These are phyloP conservation scores for Gymnorhina tibicen DNA, from an alignment of 2,113 vertebrate species.

Conservation along the genomic window DNA sequence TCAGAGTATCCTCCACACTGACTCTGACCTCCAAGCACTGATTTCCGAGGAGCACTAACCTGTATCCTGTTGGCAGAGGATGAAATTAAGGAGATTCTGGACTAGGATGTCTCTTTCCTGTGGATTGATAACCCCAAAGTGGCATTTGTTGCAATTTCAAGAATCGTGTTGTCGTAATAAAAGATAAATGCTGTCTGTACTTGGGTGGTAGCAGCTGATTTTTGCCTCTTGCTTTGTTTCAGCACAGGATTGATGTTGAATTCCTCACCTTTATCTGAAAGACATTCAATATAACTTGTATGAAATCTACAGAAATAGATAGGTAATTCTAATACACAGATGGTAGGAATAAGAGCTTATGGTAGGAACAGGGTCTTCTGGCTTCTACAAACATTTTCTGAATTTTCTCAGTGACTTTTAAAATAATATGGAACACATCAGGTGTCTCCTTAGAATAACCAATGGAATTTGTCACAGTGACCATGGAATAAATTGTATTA, in stretches of 20 bases:
- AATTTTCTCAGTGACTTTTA: not conserved
- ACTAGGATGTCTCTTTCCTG: not conserved
- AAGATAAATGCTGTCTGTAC: not conserved
- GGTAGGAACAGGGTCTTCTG: not conserved
- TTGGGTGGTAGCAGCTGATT: not conserved
- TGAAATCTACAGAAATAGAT: not conserved
- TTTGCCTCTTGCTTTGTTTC: not conserved
- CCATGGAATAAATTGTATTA: not conserved
- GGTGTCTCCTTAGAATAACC: not conserved
- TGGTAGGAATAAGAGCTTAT: not conserved
- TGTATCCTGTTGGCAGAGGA: not conserved
- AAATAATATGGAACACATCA: not conserved
- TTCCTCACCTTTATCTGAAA: not conserved
- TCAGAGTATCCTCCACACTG: slow-evolving; percentile 91
- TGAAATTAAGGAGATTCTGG: not conserved
- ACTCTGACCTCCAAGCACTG: slow-evolving; percentile 85
- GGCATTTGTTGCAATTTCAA: not conserved
- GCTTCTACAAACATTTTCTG: not conserved
- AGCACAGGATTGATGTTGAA: not conserved
- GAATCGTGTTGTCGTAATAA: not conserved
- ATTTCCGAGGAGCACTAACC: not conserved
- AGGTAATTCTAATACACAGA: not conserved
- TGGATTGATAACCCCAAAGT: not conserved
- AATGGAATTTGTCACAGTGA: not conserved
- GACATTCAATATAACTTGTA: not conserved